These are phyloP conservation scores for Neotragus moschatus DNA, from an alignment of 2,113 vertebrate genomes.

Conservation along the genomic window DNA sequence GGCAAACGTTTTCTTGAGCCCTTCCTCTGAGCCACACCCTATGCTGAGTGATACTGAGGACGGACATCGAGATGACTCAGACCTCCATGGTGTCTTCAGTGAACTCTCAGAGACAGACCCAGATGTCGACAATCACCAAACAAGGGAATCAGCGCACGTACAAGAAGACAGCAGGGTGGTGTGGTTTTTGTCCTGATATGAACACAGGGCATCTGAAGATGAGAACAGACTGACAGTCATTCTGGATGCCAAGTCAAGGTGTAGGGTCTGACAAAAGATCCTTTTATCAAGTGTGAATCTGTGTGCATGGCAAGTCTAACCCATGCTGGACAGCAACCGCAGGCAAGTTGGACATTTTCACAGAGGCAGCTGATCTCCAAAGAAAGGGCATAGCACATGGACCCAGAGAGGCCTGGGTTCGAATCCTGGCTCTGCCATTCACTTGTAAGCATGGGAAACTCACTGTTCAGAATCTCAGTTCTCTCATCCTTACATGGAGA, in stretches of 20 bases:
- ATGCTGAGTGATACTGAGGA: background rate
- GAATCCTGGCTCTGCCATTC: background rate
- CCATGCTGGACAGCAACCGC: background rate
- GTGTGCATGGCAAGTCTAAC: background rate
- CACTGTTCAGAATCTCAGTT: background rate
- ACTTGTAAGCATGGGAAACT: background rate
- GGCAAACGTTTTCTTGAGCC: background rate
- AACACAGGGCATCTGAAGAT: background rate
- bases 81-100: background rate
- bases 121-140: background rate
- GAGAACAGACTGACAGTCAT: accelerated
- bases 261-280: background rate
- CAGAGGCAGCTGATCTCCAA: background rate
- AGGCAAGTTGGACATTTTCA: background rate
- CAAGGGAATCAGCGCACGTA: background rate
- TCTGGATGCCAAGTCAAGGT: background rate
- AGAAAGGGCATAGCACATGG: too few species aligned
- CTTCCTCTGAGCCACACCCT: background rate
- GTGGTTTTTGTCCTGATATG: accelerated
- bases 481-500: background rate
- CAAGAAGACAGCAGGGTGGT: background rate
- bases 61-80: constrained; percentile 22
- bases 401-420: background rate
- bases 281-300: background rate
- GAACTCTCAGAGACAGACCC: background rate